phyloP scores from a whole-genome alignment of 1,140 invertebrate species.

The Cydia pomonella region DNA sequence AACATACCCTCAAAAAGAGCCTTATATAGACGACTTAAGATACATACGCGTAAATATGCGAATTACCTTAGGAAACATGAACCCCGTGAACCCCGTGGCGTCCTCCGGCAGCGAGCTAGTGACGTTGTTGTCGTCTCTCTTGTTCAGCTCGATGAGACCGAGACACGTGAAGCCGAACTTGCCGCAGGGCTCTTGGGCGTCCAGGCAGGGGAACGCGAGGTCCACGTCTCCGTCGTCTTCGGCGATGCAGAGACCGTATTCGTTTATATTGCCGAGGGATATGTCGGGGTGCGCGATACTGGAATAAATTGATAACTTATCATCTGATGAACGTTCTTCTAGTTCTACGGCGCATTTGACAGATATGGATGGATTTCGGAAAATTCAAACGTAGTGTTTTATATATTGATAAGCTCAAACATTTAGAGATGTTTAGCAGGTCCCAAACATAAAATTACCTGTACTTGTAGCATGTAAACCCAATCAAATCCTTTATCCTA shows the following conservation, averaged over 20 bases:
- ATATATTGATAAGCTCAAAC: too few relatives aligned
- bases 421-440: too few relatives aligned
- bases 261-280: slow-evolving; percentile 81
- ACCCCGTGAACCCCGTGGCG: slow-evolving; percentile 42
- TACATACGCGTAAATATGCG: too few relatives aligned
- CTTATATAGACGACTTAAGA: too few relatives aligned
- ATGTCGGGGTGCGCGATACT: slow-evolving; percentile 83
- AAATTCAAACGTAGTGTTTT: too few relatives aligned
- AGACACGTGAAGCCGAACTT: slow-evolving; percentile 96
- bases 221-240: slow-evolving; percentile 99
- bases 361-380: too few relatives aligned
- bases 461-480: slow-evolving; percentile 94
- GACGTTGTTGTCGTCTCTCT: slow-evolving; percentile 52
- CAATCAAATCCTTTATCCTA: slow-evolving; percentile 96
- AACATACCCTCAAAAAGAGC: too few relatives aligned
- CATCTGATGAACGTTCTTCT: too few relatives aligned
- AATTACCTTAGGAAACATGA: neutral
- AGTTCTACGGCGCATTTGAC: too few relatives aligned
- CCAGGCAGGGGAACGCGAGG: slow-evolving; percentile 95
- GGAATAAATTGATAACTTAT: too few relatives aligned
- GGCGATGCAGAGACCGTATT: slow-evolving; percentile 94
- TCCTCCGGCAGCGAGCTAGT: slow-evolving; percentile 71
- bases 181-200: slow-evolving; percentile 91
- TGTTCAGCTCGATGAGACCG: slow-evolving; percentile 88
- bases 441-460: too few relatives aligned